A percentile compares a stretch with the other conserved stretches of the same genome.
These are phyloP conservation scores for Drosophila sucinea DNA, from an alignment of 1,140 invertebrate species.

Conservation along the genomic window DNA sequence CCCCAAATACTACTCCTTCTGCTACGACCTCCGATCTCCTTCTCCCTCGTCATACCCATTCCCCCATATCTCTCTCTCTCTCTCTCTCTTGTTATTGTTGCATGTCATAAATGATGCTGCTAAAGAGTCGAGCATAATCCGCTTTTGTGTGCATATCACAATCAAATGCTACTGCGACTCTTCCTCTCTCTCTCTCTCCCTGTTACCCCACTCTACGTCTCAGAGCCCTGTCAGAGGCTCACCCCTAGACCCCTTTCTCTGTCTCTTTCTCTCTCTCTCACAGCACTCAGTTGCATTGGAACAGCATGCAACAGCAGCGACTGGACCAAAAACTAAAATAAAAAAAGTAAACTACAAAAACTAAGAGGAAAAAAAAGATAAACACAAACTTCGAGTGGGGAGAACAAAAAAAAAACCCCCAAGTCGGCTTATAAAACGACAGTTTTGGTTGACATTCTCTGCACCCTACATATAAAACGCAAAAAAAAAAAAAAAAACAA, in stretches of 20 bases:
- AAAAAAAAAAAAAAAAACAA: background rate
- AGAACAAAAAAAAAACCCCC: conserved; percentile 1
- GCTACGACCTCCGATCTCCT: conserved; percentile 4
- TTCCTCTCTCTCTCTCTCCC: background rate
- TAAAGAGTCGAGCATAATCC: conserved; percentile 76
- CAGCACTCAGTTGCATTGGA: background rate
- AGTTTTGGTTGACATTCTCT: conserved; percentile 21
- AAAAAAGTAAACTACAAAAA: conserved; percentile 21
- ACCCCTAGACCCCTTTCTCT: background rate
- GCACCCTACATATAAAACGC: conserved; percentile 1
- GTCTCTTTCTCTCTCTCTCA: background rate
- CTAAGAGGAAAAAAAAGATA: conserved; percentile 7
- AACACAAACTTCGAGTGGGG: conserved; percentile 4
- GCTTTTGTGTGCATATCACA: conserved; percentile 79
- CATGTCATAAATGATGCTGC: conserved; percentile 78
- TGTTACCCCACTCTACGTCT: background rate
- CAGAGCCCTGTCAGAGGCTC: conserved; percentile 15
- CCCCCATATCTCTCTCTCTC: conserved; percentile 1
- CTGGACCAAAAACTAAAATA: background rate
- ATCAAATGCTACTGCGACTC: conserved; percentile 57
- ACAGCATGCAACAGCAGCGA: conserved; percentile 19
- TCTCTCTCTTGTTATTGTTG: conserved; percentile 60
- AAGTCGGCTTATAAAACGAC: conserved; percentile 22
- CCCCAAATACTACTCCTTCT: background rate
- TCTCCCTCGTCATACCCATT: conserved; percentile 3